Conservation (phyloP, 2,888 invertebrate genomes). For the Tenthredo notha region DNA sequence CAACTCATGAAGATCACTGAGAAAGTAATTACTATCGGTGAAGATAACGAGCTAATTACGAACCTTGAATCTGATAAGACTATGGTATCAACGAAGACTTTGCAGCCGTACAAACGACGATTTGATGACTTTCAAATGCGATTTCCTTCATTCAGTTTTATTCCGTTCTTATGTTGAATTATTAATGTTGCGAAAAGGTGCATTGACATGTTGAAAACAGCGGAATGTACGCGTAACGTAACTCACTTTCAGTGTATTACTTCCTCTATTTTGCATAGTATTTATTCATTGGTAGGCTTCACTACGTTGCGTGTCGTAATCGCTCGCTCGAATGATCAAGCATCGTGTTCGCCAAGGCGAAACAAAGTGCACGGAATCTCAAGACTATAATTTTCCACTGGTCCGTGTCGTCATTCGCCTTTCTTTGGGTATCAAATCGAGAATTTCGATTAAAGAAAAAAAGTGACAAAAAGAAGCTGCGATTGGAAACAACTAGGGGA, state of each 20-base stretch:
- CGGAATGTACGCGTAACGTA: conserved; percentile 22
- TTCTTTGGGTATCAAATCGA: conserved; percentile 20
- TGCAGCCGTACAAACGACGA: background rate
- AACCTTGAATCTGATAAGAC: conserved; percentile 29
- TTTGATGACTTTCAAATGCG: background rate
- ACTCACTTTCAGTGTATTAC: conserved; percentile 64
- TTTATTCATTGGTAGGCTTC: conserved; percentile 53
- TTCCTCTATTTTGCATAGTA: conserved; percentile 72
- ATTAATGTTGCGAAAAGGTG: background rate
- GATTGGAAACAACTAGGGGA: background rate
- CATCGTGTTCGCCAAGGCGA: conserved; percentile 57
- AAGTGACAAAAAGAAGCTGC: background rate
- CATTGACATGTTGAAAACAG: background rate
- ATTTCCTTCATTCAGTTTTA: background rate
- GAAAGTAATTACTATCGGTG: background rate
- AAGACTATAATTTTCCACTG: conserved; percentile 3
- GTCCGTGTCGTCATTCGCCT: conserved; percentile 11
- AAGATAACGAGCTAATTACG: conserved; percentile 25
- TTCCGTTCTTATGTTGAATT: background rate
- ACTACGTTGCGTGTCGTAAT: conserved; percentile 30
- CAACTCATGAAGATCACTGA: background rate
- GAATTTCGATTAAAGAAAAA: background rate
- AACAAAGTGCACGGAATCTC: conserved; percentile 46
- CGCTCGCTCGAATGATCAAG: conserved; percentile 36
- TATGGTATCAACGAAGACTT: background rate